These are phyloP conservation scores for Heliocidaris erythrogramma DNA, from an alignment of 35 echinoderm and acorn worm genomes.

Conservation along the genomic window DNA sequence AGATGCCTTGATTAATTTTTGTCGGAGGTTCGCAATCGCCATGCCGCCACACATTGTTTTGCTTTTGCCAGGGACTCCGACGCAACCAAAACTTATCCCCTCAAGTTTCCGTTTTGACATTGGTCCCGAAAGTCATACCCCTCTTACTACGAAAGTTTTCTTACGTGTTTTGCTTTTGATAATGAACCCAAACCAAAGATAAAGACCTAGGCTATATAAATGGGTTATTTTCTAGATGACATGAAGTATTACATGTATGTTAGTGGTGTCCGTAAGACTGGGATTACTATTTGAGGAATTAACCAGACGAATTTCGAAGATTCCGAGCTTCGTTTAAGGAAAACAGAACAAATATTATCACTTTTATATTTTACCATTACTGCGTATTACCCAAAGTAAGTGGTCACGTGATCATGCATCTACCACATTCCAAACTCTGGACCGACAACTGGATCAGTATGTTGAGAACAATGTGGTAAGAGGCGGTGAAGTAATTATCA, in stretches of 20 bases:
- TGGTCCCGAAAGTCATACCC: not conserved
- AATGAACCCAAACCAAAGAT: not conserved
- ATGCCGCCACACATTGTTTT: not conserved
- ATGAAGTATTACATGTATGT: slow-evolving; percentile 13
- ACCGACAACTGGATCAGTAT: not conserved
- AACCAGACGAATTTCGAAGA: not conserved
- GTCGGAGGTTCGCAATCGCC: not conserved
- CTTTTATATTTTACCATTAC: no score
- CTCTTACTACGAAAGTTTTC: slow-evolving; percentile 39
- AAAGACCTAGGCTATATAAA: not conserved
- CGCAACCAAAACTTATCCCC: slow-evolving; percentile 21
- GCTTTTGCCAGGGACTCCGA: not conserved
- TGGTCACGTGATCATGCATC: not conserved
- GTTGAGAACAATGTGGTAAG: not conserved
- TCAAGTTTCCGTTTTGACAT: slow-evolving; percentile 37
- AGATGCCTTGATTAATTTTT: not conserved
- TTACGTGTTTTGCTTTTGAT: slow-evolving; percentile 38
- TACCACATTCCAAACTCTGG: not conserved
- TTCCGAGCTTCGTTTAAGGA: not conserved
- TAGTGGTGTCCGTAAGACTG: not conserved
- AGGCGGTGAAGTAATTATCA: not conserved
- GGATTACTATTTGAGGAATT: not conserved
- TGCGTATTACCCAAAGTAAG: no score
- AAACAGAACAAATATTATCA: not conserved
- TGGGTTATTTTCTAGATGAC: not conserved